These are phyloP conservation scores for Nebria ingens DNA, from an alignment of 1,140 invertebrate genomes.

Conservation along the genomic window DNA sequence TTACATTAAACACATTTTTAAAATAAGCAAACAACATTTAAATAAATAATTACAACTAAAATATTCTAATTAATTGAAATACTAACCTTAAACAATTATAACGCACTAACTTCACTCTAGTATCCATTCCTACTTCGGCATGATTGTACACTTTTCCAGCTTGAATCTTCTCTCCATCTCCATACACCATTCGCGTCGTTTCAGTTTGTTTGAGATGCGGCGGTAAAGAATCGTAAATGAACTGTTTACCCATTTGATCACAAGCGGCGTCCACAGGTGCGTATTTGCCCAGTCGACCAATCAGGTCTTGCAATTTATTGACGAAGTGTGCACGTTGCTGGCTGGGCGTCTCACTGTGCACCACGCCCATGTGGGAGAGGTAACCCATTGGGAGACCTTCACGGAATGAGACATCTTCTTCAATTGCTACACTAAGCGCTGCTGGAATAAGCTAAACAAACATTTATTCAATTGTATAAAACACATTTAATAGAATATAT, in stretches of 20 bases:
- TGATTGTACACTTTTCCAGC: constrained; percentile 49
- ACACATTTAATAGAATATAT: no score
- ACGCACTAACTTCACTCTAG: constrained; percentile 57
- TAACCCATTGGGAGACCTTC: constrained; percentile 73
- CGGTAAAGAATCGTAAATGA: constrained; percentile 79
- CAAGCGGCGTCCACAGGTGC: constrained; percentile 70
- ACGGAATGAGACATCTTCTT: constrained; percentile 60
- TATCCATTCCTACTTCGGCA: constrained; percentile 55
- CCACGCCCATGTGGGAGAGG: constrained; percentile 59
- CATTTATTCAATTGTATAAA: no score
- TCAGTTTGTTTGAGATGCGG: constrained; percentile 61
- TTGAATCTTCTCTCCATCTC: constrained; percentile 56
- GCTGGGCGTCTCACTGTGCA: constrained; percentile 42
- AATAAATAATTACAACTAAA: not conserved
- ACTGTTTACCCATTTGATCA: constrained; percentile 74
- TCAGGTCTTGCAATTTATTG: constrained; percentile 47
- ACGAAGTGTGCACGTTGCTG: constrained; percentile 43
- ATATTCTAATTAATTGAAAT: not conserved
- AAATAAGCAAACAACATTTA: not conserved
- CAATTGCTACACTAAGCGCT: constrained; percentile 62
- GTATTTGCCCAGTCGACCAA: constrained; percentile 50
- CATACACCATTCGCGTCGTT: constrained; percentile 51
- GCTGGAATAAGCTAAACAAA: constrained; percentile 51
- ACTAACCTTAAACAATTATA: constrained; percentile 54
- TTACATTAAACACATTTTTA: not conserved